Evolutionary conservation across 2,797 vertebrate species (phyloP), one percentile per base, ranked within the genome.

Genomic region (Anas capensis): DNA sequence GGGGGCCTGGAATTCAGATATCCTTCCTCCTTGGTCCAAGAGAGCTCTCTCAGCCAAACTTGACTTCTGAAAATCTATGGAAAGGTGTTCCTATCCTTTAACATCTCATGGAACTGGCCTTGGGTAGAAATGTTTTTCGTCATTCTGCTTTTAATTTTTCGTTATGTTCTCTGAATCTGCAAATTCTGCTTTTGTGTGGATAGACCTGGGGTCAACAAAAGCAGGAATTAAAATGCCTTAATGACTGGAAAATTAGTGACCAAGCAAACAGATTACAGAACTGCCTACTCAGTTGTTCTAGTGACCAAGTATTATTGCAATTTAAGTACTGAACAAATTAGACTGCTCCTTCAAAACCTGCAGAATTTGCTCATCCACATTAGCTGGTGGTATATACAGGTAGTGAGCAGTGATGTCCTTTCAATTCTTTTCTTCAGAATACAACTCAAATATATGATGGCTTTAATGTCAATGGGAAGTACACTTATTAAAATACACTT

Each of bases 1-100:
- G 15, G 8, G 26, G 44, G 8, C 23, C 54, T 13, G 20, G 23
- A 36, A 8, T 62, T 15, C 42, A 1, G 31, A 0, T 7, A 12
- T 21, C 16, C 48, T 44, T 20, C 3, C 33, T 83, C 19, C 69
- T 81, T n/a, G 31, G 68, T 36, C 21, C 26, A 19, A 4, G 51
- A n/a, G 10, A 18, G 21, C 23, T 36, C 21, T 53, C 16, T 16
- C 48, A 24, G 1, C 12, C 36, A 19, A 5, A 1, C 13, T 51
- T 0, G 1, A 15, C 8, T 48, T 27, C 27, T 82, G 24, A 34
- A 71, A 64, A 57, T 18, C 20, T 27, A 1, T 21, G 61, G 12
- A 29, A 54, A 79, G 3, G 4, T 31, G 8, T 34, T 75, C 20
- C 6, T 42, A 19, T 29, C 57, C 34, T 75, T 66, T 24, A 29